Percentiles rank a stretch among this genome's conserved stretches.
Evolutionary conservation across 2,113 vertebrate species (phyloP).

Genomic region (Toxotes jaculatrix): DNA sequence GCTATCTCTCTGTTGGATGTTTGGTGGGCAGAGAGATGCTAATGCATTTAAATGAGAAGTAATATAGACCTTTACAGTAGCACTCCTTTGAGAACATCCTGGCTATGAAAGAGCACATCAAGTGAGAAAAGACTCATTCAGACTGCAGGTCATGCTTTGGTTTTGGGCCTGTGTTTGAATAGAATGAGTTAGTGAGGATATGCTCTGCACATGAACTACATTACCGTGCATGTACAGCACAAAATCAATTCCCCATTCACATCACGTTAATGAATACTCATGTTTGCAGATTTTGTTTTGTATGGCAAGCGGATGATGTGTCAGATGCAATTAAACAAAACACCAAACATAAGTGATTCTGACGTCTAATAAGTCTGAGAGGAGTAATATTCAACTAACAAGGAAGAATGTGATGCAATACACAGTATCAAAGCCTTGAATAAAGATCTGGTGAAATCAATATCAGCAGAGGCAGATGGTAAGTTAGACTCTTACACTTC

Average conservation of each 20-base stretch:
- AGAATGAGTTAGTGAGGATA: not conserved
- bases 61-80: constrained; percentile 50
- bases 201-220: not conserved
- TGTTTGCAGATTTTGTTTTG: constrained; percentile 46
- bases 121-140: constrained; percentile 14
- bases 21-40: constrained; percentile 49
- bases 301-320: constrained; percentile 41
- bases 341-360: constrained; percentile 56
- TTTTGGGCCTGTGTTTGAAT: constrained; percentile 12
- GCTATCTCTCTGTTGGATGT: constrained; percentile 43
- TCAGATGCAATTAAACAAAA: constrained; percentile 51
- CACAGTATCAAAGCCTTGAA: constrained; percentile 49
- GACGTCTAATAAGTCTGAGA: constrained; percentile 34
- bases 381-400: constrained; percentile 37
- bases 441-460: constrained; percentile 51
- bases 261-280: constrained; percentile 27
- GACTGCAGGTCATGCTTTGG: constrained; percentile 6
- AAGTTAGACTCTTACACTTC: constrained; percentile 18
- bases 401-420: constrained; percentile 49
- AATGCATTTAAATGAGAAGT: constrained; percentile 64
- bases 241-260: constrained; percentile 10
- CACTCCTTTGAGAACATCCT: constrained; percentile 37
- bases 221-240: not conserved
- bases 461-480: constrained; percentile 26
- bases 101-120: constrained; percentile 24